Percentiles rank a stretch among this genome's conserved stretches.
Evolutionary conservation across 2,113 vertebrate species (phyloP).

Genomic region (Heptranchias perlo): DNA sequence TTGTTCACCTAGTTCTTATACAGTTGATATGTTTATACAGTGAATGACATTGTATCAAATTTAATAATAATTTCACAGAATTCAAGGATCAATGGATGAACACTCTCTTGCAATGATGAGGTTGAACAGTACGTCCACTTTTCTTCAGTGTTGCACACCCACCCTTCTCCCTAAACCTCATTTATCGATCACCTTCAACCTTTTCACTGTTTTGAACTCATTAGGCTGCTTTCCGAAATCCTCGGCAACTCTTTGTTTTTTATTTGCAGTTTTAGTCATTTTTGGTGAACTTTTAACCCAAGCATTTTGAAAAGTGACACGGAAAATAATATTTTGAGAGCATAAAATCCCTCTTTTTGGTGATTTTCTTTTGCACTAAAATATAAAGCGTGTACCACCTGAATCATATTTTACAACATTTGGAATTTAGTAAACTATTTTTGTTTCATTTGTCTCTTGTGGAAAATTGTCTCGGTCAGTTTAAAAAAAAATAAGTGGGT

Average conservation of each 20-base stretch:
- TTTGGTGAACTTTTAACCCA: background rate
- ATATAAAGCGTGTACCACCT: background rate
- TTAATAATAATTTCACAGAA: background rate
- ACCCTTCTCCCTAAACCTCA: background rate
- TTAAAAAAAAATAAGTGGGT: background rate
- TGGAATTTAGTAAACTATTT: background rate
- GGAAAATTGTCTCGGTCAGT: background rate
- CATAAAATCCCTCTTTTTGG: background rate
- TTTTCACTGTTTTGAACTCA: background rate
- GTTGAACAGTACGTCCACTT: background rate
- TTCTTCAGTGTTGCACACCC: background rate
- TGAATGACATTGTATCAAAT: too few species aligned
- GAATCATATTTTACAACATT: background rate
- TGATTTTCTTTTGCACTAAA: background rate
- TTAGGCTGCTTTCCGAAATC: background rate
- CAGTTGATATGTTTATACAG: too few species aligned
- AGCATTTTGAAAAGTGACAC: background rate
- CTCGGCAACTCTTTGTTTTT: background rate
- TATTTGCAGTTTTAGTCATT: background rate
- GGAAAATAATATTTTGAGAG: background rate
- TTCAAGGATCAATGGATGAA: background rate
- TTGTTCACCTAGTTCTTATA: too few species aligned
- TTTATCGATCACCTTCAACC: background rate
- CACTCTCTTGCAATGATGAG: background rate
- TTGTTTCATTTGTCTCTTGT: background rate